phyloP scores from a whole-genome alignment of 2,113 vertebrate species.

The Platycercus adscitus region DNA sequence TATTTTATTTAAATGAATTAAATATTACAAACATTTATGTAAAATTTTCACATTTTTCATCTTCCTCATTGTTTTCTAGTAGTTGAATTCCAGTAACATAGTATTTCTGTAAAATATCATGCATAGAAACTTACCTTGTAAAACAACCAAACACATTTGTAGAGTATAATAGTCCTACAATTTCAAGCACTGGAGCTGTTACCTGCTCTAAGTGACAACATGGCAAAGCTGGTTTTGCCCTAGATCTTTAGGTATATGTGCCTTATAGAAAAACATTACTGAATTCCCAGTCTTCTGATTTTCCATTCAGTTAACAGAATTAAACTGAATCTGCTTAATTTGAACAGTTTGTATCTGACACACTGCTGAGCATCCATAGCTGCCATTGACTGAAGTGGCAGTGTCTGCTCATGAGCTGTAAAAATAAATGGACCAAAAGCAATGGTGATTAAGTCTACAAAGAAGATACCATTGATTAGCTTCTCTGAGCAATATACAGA shows the following conservation, averaged over 20 bases:
- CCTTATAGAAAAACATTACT: not conserved
- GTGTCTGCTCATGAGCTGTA: not conserved
- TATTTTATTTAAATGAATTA: not conserved
- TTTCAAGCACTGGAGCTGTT: not conserved
- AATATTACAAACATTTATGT: not conserved
- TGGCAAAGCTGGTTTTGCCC: not conserved
- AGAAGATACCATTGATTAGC: not conserved
- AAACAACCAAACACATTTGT: not conserved
- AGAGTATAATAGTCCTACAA: not conserved
- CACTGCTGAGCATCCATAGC: not conserved
- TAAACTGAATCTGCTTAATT: not conserved
- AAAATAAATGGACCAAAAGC: not conserved
- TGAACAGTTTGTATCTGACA: not conserved
- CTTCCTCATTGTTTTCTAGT: not conserved
- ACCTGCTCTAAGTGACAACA: not conserved
- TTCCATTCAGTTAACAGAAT: not conserved
- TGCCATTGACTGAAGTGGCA: not conserved
- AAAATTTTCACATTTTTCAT: not conserved
- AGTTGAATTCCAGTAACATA: not conserved
- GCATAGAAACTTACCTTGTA: not conserved
- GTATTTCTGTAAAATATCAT: not conserved
- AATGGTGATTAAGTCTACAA: not conserved
- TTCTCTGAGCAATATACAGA: not conserved
- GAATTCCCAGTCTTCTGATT: not conserved
- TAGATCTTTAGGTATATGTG: not conserved